phyloP scores from a whole-genome alignment of 2,888 invertebrate genomes.

The Perizoma affinitatum region DNA sequence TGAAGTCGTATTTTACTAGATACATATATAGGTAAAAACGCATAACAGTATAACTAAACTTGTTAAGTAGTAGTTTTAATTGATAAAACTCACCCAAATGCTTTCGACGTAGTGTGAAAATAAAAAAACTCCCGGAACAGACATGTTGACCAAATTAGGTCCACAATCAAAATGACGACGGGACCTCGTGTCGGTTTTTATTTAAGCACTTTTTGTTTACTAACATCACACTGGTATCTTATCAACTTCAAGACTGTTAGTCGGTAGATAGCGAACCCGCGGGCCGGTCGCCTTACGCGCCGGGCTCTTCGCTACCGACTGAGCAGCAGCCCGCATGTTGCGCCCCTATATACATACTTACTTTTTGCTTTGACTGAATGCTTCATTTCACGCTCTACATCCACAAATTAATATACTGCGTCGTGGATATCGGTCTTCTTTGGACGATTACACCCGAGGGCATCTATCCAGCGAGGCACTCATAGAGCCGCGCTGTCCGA shows the following conservation, averaged over 20 bases:
- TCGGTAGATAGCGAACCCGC: constrained; percentile 8
- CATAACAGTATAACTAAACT: no score
- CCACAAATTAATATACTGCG: constrained; percentile 72
- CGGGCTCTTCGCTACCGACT: constrained; percentile 60
- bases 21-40: no score
- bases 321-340: constrained; percentile 57
- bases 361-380: constrained; percentile 74
- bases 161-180: constrained; percentile 67
- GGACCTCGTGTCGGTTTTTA: constrained; percentile 65
- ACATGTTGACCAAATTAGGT: constrained; percentile 66
- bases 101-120: constrained; percentile 77
- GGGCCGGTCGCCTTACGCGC: constrained; percentile 46
- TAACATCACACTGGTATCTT: constrained; percentile 75
- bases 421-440: constrained; percentile 58
- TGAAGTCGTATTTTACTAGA: no score
- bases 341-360: constrained; percentile 77
- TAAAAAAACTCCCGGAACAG: constrained; percentile 74
- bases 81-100: constrained; percentile 74
- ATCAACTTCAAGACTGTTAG: constrained; percentile 36
- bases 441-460: constrained; percentile 44
- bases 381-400: constrained; percentile 80
- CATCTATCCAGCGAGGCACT: constrained; percentile 16
- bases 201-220: constrained; percentile 79
- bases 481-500: constrained; percentile 40
- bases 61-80: constrained; percentile 6